Evolutionary conservation across 2,888 invertebrate species (phyloP), one percentile per base, ranked within the genome.

Genomic region (Salticus scenicus): DNA sequence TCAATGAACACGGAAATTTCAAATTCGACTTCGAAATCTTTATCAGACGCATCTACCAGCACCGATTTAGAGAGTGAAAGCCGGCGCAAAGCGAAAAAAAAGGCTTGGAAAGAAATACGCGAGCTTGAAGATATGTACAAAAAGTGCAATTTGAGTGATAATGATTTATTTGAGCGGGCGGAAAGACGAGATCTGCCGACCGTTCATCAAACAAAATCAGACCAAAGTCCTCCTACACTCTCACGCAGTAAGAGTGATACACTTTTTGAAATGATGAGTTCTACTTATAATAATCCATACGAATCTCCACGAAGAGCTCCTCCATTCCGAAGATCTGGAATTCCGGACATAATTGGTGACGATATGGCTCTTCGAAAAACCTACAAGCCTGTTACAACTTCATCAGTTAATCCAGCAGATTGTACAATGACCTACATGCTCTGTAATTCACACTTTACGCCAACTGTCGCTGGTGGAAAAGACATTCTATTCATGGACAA

Each of bases 101-200:
- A 51, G 8, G 71, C 82, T 0, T 88, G 87, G 30, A 96, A 97
- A 90, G 97, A 97, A 75, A 93, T 97, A 30, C 95, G 95, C 89
- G 97, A 97, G 91, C 91, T 97, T 78, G 97, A 97, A 92, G 95
- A 95, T n/a, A 97, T 97, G 90, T 91, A 91, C 88, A 96, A 96
- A 90, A 96, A 96, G 89, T 93, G 97, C 80, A 94, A 95, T n/a
- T 92, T 97, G 73, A 73, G 88, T 37, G 96, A 97, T 90, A 95
- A 96, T 90, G 95, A 96, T 91, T 92, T 96, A 82, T 91, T 96
- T 74, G 96, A 96, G 90, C 93, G 95, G 90, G 96, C 96, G 14
- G 95, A 96, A 91, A 93, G 94, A 84, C 92, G 95, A 83, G 95
- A 94, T 91, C 91, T 93, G 89, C 94, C 93, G 92, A 94, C 92